A percentile compares a stretch with the other conserved stretches of the same genome.
These are phyloP conservation scores for Eriosoma lanigerum DNA, from an alignment of 1,140 invertebrate species.

Conservation along the genomic window DNA sequence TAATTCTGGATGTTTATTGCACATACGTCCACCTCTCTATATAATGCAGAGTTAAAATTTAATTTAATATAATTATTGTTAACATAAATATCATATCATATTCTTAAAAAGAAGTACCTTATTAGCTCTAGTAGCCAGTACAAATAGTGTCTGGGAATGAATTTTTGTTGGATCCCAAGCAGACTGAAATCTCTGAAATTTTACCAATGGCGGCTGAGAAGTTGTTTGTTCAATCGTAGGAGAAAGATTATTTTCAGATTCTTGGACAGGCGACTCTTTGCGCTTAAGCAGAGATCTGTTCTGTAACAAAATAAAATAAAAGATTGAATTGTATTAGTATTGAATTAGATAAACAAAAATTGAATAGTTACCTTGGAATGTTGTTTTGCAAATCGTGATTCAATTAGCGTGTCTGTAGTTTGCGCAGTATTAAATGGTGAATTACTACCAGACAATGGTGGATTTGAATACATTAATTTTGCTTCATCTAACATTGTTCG, in stretches of 20 bases:
- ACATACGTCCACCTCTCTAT: conserved; percentile 31
- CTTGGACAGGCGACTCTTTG: conserved; percentile 63
- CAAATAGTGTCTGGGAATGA: conserved; percentile 70
- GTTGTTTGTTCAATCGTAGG: conserved; percentile 59
- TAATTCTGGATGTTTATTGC: conserved; percentile 69
- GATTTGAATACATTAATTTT: conserved; percentile 66
- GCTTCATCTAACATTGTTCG: conserved; percentile 77
- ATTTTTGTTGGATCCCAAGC: conserved; percentile 77
- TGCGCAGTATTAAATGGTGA: conserved; percentile 57
- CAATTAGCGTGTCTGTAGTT: conserved; percentile 48
- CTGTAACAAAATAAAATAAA: conserved; percentile 59
- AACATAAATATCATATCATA: background rate
- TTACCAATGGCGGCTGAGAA: conserved; percentile 57
- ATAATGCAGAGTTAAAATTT: background rate
- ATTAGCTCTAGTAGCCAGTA: conserved; percentile 63
- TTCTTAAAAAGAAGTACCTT: conserved; percentile 53
- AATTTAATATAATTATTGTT: background rate
- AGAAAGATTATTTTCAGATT: conserved; percentile 59
- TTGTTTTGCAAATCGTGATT: conserved; percentile 53
- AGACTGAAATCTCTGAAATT: conserved; percentile 55
- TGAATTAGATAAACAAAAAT: background rate
- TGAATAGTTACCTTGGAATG: conserved; percentile 27
- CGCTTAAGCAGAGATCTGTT: conserved; percentile 64
- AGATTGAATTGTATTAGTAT: conserved; percentile 4
- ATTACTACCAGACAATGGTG: conserved; percentile 59